These are phyloP conservation scores for Antechinus stuartii DNA, from an alignment of 2,113 vertebrate genomes.

Conservation along the genomic window DNA sequence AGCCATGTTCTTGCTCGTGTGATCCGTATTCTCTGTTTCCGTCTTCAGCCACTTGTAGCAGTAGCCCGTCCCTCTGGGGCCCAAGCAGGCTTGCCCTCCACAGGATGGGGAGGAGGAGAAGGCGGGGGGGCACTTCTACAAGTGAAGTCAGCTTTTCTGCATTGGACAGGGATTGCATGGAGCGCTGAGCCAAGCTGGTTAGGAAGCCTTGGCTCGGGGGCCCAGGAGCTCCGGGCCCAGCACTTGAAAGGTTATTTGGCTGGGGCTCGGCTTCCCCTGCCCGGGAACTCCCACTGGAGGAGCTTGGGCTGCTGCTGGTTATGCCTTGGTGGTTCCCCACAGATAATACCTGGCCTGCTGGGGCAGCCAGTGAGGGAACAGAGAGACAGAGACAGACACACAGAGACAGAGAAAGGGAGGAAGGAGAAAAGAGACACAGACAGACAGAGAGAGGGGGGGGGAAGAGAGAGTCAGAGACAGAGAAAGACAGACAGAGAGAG, in stretches of 20 bases:
- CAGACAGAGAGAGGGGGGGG: too few species aligned
- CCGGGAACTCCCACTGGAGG: neutral
- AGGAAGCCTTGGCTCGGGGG: neutral
- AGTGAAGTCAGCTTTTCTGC: neutral
- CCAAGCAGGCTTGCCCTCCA: too few species aligned
- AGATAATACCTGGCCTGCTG: too few species aligned
- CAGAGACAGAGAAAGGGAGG: too few species aligned
- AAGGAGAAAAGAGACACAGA: too few species aligned
- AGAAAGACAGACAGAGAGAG: too few species aligned
- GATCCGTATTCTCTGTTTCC: too few species aligned
- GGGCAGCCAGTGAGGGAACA: too few species aligned
- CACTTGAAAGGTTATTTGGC: neutral
- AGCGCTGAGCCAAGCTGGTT: neutral
- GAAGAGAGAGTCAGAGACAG: too few species aligned
- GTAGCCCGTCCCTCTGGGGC: too few species aligned
- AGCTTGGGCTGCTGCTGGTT: neutral
- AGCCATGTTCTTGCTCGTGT: too few species aligned
- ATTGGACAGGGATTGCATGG: neutral
- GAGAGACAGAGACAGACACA: neutral
- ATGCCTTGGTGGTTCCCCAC: neutral
- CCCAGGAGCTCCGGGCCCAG: neutral
- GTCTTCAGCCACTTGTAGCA: neutral
- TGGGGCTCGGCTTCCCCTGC: neutral
- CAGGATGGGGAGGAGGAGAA: too few species aligned
- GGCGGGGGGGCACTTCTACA: neutral